Evolutionary conservation across 2,888 invertebrate genomes (phyloP), one percentile per base, ranked within the genome.

Genomic region (Lymantria monacha): DNA sequence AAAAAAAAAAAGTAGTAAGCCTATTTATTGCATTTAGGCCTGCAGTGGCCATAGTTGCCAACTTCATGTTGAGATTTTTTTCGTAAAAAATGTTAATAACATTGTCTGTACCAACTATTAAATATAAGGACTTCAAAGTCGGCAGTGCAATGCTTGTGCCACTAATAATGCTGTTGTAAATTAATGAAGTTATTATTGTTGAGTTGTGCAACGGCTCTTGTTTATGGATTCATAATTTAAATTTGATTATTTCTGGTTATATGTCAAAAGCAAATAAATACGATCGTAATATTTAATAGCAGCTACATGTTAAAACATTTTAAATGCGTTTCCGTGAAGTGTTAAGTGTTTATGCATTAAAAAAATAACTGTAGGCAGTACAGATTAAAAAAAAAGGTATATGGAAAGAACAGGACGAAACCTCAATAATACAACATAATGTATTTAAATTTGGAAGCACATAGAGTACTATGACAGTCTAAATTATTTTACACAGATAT

Each of bases 141-240:
- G 5, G 2, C 22, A 22, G 22, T 22, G 3, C 22, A 2, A 22
- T 22, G 5, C 22, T 22, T 22, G 5, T 22, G 22, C 22, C 22
- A 22, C 3, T 36, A 36, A 36, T 11, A 11, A 36, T 36, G 8
- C 36, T 3, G 36, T 36, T 36, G 22, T 9, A 36, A 36, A 7
- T 36, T 36, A 36, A 36, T 36, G 11, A 38, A 38, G 12, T 38
- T 38, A 38, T 38, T 38, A 38, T 38, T 38, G 38, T 38, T 9
- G 11, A 12, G 12, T 38, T 36, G 11, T 11, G 36, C 36, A 38
- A 38, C 57, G 50, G 51, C 42, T 46, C 44, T 59, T 46, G 44
- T 48, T 55, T 53, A 51, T 47, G 57, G 62, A 57, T 36, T 37
- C 51, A 48, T 58, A 50, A 55, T 44, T 53, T 49, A 51, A 38